Conservation (phyloP, 2,888 invertebrate genomes). For the Nemotelus nigrinus region DNA sequence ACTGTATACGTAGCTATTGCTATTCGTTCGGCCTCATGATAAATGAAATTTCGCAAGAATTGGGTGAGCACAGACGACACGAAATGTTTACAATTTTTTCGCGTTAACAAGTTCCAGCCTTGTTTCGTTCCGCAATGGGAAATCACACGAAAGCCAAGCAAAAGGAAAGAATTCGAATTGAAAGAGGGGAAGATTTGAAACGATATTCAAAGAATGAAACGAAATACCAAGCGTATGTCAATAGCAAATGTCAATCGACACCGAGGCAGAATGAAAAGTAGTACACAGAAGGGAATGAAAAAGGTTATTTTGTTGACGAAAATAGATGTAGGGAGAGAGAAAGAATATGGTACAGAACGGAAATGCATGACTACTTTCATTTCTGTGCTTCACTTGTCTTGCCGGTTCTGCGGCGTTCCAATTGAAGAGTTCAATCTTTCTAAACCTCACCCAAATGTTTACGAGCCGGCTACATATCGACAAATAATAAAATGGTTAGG, state of each 20-base stretch:
- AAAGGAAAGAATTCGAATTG: neutral
- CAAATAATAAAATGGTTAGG: no score
- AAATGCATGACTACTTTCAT: no score
- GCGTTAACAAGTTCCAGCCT: neutral
- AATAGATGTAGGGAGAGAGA: no score
- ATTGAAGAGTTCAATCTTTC: no score
- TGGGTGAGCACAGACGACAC: neutral
- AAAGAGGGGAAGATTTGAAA: neutral
- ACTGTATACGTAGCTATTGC: no score
- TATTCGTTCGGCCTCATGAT: no score
- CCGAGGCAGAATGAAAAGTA: neutral
- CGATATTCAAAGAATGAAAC: neutral
- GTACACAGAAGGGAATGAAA: neutral
- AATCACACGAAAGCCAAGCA: neutral
- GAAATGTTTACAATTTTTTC: conserved; percentile 18
- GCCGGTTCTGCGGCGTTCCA: no score
- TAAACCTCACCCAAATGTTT: no score
- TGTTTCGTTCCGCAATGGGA: neutral
- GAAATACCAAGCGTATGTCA: neutral
- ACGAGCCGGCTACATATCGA: no score
- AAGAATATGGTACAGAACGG: no score
- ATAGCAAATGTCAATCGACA: conserved; percentile 1
- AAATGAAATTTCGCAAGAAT: neutral
- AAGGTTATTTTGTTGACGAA: no score
- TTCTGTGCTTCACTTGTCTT: no score